These are phyloP conservation scores for Pseudopipra pipra DNA, from an alignment of 2,113 vertebrate species.

Conservation along the genomic window DNA sequence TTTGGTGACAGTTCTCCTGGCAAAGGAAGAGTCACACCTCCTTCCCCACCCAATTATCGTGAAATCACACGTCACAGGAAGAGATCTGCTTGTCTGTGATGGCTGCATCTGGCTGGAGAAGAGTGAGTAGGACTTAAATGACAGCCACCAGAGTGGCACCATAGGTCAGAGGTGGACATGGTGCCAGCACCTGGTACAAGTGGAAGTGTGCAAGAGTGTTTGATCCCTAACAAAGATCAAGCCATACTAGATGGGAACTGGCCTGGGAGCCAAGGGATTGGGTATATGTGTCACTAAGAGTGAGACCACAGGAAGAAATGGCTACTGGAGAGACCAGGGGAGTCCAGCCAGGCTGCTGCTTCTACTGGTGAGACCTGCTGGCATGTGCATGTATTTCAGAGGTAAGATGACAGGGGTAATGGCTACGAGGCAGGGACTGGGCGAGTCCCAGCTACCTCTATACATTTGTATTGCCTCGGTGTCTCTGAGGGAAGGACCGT, in stretches of 20 bases:
- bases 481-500: not conserved
- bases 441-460: not conserved
- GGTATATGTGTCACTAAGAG: rapidly evolving
- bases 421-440: too few species aligned
- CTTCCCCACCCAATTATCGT: not conserved
- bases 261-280: not conserved
- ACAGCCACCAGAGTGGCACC: not conserved
- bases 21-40: not conserved
- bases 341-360: not conserved
- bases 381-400: not conserved
- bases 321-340: not conserved
- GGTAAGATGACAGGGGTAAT: not conserved
- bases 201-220: not conserved
- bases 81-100: not conserved
- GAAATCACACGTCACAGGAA: not conserved
- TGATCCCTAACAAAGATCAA: not conserved
- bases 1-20: not conserved
- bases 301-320: not conserved
- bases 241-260: not conserved
- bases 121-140: not conserved
- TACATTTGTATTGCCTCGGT: not conserved
- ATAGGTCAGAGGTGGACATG: not conserved
- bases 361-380: not conserved
- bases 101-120: not conserved
- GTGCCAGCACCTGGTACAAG: not conserved